These are phyloP conservation scores for Phataginus tricuspis DNA, from an alignment of 2,797 vertebrate genomes.

Conservation along the genomic window DNA sequence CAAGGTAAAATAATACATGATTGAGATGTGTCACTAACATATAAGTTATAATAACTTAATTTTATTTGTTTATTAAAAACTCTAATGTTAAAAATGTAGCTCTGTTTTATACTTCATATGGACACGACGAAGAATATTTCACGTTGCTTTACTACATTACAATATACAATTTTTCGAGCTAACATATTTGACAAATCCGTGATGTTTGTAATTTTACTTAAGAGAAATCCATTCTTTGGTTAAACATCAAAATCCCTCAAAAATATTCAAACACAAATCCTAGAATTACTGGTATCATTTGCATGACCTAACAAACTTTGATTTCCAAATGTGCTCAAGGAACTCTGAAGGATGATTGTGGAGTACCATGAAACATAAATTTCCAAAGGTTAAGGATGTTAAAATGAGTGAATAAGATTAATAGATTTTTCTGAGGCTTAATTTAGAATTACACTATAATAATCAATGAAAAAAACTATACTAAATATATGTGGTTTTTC, in stretches of 20 bases:
- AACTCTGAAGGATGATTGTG: background rate
- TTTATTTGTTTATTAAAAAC: background rate
- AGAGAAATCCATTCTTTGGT: background rate
- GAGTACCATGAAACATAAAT: background rate
- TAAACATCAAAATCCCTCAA: background rate
- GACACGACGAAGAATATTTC: background rate
- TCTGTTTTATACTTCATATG: background rate
- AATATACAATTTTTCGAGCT: background rate
- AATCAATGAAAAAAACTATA: background rate
- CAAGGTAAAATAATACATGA: background rate
- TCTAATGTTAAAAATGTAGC: background rate
- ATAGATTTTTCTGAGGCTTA: background rate
- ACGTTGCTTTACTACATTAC: background rate
- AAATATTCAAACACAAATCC: conserved; percentile 13
- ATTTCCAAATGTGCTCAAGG: background rate
- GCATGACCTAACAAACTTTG: background rate
- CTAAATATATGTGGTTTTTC: background rate
- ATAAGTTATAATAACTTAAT: background rate
- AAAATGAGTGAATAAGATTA: background rate
- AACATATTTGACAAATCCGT: background rate
- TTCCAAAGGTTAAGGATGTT: background rate
- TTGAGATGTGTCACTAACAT: background rate
- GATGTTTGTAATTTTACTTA: background rate
- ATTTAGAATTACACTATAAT: background rate
- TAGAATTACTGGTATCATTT: background rate